phyloP scores from a whole-genome alignment of 1,140 invertebrate species.

The Pseudomyrmex concolor region DNA sequence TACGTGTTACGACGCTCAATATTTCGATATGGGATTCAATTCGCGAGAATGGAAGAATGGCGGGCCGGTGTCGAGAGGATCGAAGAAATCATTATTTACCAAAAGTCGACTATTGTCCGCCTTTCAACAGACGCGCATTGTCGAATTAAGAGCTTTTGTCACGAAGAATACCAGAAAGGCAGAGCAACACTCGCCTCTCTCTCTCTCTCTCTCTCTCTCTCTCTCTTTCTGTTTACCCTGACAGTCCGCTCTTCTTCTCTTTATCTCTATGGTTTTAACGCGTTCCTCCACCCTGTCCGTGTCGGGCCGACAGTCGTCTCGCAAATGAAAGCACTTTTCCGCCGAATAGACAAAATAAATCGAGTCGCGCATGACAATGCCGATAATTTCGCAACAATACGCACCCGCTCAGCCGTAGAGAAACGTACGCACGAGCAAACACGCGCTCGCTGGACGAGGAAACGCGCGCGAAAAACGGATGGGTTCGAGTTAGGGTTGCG shows the following conservation, averaged over 20 bases:
- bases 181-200: constrained; percentile 58
- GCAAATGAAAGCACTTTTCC: constrained; percentile 77
- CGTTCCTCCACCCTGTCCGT: constrained; percentile 1
- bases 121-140: constrained; percentile 65
- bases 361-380: constrained; percentile 71
- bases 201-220: constrained; percentile 41
- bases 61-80: constrained; percentile 52
- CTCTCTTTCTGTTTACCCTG: neutral
- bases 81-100: constrained; percentile 72
- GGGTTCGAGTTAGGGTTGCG: constrained; percentile 36
- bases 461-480: constrained; percentile 35
- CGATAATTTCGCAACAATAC: constrained; percentile 73
- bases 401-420: constrained; percentile 43
- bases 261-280: constrained; percentile 5
- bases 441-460: constrained; percentile 51
- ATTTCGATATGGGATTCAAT: neutral
- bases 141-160: constrained; percentile 77
- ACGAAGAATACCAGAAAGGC: constrained; percentile 52
- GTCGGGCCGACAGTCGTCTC: constrained; percentile 58
- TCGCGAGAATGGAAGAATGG: constrained; percentile 33
- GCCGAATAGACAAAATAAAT: constrained; percentile 78
- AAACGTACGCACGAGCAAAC: constrained; percentile 66
- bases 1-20: neutral
- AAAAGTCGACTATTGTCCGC: constrained; percentile 66
- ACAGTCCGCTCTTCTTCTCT: neutral